Conservation (phyloP, 1,140 invertebrate species). For the Laupala kohalensis region DNA sequence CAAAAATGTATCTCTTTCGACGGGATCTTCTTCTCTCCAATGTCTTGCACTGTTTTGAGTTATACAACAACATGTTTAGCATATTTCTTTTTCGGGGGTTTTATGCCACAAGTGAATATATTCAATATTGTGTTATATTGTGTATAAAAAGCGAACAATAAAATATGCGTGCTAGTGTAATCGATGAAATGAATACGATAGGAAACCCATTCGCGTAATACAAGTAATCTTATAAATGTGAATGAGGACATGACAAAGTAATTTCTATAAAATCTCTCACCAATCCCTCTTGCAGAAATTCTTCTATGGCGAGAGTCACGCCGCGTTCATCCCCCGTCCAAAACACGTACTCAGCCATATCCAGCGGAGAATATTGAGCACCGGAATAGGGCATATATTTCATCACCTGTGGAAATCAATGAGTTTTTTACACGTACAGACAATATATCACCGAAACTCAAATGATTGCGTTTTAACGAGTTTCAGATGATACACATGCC, state of each 20-base stretch:
- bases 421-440: background rate
- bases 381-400: slow-evolving; percentile 29
- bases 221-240: background rate
- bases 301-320: slow-evolving; percentile 54
- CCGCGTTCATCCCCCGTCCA: slow-evolving; percentile 64
- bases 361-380: slow-evolving; percentile 48
- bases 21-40: no score
- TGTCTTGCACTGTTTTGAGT: no score
- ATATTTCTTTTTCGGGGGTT: no score
- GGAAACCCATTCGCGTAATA: background rate
- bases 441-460: no score
- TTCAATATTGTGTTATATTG: background rate
- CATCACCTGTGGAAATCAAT: slow-evolving; percentile 21
- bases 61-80: no score
- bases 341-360: slow-evolving; percentile 64
- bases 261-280: no score
- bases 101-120: no score
- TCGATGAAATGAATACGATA: background rate
- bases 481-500: no score
- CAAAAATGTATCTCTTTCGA: no score
- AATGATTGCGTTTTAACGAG: no score
- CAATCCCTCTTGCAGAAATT: slow-evolving; percentile 54
- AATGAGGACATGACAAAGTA: no score
- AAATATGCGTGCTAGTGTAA: background rate
- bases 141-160: background rate